These are phyloP conservation scores for Atlantisia rogersi DNA, from an alignment of 2,113 vertebrate genomes.

Conservation along the genomic window DNA sequence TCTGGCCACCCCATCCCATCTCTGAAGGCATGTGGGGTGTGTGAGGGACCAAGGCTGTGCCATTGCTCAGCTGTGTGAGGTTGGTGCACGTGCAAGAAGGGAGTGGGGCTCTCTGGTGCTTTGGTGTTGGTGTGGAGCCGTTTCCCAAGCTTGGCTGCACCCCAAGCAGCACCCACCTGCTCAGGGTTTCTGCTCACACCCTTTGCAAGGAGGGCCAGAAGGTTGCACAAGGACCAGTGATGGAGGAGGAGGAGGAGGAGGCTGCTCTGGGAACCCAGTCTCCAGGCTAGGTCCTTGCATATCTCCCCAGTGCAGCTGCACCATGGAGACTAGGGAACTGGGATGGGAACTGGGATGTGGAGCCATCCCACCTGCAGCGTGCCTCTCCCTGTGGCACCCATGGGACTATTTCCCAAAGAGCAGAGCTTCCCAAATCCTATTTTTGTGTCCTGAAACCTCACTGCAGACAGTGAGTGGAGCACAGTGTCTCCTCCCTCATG, in stretches of 20 bases:
- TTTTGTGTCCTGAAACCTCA: not conserved
- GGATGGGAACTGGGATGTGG: not conserved
- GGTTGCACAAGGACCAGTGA: not conserved
- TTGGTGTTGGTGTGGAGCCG: rapidly evolving
- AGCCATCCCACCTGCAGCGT: not conserved
- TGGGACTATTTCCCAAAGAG: not conserved
- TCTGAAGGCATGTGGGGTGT: rapidly evolving
- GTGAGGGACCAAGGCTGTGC: rapidly evolving
- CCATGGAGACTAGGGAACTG: not conserved
- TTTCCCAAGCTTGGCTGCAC: constrained; percentile 33
- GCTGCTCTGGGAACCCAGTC: constrained; percentile 17
- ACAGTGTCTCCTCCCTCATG: rapidly evolving
- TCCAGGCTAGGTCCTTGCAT: not conserved
- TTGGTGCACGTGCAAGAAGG: not conserved
- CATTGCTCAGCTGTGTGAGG: rapidly evolving
- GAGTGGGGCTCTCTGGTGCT: not conserved
- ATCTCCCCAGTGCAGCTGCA: not conserved
- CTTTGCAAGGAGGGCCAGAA: not conserved
- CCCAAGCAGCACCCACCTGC: not conserved
- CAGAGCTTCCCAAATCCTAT: not conserved
- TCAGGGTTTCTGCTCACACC: not conserved
- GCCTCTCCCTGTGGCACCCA: not conserved
- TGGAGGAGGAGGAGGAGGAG: not conserved
- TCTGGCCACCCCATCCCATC: not conserved
- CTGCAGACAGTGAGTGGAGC: not conserved